Conservation (phyloP, 37 sponge, comb jelly and placozoan species). For the Spongilla lacustris region DNA sequence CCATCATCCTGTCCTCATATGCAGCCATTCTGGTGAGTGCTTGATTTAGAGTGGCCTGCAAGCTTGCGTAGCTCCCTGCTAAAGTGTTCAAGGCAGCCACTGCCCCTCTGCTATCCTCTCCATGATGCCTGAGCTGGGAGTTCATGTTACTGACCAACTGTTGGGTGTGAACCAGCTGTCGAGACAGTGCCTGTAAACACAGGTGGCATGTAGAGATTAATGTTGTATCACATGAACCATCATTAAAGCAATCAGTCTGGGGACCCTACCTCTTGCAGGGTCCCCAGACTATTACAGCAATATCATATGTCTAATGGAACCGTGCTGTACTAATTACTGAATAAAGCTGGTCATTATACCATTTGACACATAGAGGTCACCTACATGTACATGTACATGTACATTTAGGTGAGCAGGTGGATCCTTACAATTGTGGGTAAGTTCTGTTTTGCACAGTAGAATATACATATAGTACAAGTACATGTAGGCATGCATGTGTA, state of each 20-base stretch:
- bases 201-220: neutral
- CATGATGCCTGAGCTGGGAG: neutral
- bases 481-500: too few species aligned
- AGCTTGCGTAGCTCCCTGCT: neutral
- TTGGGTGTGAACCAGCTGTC: neutral
- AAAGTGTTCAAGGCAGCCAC: neutral
- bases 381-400: too few species aligned
- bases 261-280: neutral
- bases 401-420: too few species aligned
- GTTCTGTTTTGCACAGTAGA: too few species aligned
- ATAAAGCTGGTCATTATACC: too few species aligned
- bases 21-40: slow-evolving; percentile 29
- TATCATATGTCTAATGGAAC: too few species aligned
- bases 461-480: too few species aligned
- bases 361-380: too few species aligned
- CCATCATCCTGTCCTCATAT: slow-evolving; percentile 34
- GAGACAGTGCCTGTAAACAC: slow-evolving; percentile 9
- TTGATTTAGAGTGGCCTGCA: slow-evolving; percentile 23
- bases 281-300: too few species aligned
- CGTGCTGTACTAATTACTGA: too few species aligned
- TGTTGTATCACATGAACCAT: too few species aligned
- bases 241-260: neutral
- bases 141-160: neutral
- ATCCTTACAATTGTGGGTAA: too few species aligned
- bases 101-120: neutral